Conservation (phyloP, 1,140 invertebrate genomes). For the Arion vulgaris region DNA sequence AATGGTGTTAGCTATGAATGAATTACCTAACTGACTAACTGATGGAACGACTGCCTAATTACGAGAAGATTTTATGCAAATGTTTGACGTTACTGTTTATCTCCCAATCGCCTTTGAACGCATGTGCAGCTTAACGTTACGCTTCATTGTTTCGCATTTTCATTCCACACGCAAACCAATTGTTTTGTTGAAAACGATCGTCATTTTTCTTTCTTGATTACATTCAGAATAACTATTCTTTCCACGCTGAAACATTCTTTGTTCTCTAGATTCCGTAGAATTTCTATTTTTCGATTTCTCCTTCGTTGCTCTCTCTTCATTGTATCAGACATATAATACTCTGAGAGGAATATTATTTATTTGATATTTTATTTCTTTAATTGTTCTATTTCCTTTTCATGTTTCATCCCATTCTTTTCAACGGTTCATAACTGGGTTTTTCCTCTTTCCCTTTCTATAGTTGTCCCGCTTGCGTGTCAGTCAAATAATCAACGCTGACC, state of each 20-base stretch:
- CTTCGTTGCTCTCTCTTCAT: neutral
- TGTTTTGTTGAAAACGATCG: neutral
- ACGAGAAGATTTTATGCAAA: neutral
- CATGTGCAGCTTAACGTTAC: neutral
- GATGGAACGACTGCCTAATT: neutral
- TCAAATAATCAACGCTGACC: constrained; percentile 12
- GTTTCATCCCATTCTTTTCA: neutral
- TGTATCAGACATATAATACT: neutral
- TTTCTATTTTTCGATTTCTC: neutral
- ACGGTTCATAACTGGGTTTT: too few species aligned
- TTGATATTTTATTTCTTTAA: neutral
- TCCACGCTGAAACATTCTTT: neutral
- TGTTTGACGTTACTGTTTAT: neutral
- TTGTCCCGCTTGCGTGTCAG: neutral
- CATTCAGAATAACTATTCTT: neutral
- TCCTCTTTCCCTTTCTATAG: neutral
- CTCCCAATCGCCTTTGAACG: neutral
- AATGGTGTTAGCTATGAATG: neutral
- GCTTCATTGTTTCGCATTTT: neutral
- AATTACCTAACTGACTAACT: neutral
- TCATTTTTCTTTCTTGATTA: neutral
- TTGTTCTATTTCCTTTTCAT: neutral
- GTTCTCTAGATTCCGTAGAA: neutral
- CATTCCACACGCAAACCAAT: neutral
- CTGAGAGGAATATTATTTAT: neutral